Percentiles rank a stretch among this genome's conserved stretches.
Conservation (phyloP, 2,888 invertebrate species). For the Didymodactylos carnosus region DNA sequence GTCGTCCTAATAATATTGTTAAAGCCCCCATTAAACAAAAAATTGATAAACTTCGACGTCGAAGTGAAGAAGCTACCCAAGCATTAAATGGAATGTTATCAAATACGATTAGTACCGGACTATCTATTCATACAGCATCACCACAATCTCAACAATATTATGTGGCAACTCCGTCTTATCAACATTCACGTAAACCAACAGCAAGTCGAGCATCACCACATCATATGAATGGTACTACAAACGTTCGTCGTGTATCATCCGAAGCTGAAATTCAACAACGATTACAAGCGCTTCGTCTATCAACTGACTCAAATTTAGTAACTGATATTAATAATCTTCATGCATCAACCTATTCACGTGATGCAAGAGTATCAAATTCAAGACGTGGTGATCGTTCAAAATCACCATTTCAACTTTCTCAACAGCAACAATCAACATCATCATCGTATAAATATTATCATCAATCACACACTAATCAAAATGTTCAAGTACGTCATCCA, state of each 20-base stretch:
- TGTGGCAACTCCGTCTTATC: background rate
- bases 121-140: too few species aligned
- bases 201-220: background rate
- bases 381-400: too few species aligned
- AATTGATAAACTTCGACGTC: background rate
- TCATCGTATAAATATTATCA: background rate
- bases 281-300: background rate
- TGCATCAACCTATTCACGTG: background rate
- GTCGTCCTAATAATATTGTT: background rate
- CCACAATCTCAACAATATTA: too few species aligned
- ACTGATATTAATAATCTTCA: background rate
- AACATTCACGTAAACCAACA: background rate
- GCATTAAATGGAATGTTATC: background rate
- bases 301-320: background rate
- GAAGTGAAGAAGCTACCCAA: background rate
- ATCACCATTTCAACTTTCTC: background rate
- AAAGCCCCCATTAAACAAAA: background rate
- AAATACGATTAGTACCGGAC: background rate
- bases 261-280: background rate
- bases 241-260: background rate
- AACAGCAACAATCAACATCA: background rate
- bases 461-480: background rate
- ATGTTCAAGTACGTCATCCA: background rate
- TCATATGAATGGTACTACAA: background rate
- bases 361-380: too few species aligned